Percentiles rank a stretch among this genome's conserved stretches.
phyloP scores from a whole-genome alignment of 2,113 vertebrate species.

The Phalacrocorax pelagicus region DNA sequence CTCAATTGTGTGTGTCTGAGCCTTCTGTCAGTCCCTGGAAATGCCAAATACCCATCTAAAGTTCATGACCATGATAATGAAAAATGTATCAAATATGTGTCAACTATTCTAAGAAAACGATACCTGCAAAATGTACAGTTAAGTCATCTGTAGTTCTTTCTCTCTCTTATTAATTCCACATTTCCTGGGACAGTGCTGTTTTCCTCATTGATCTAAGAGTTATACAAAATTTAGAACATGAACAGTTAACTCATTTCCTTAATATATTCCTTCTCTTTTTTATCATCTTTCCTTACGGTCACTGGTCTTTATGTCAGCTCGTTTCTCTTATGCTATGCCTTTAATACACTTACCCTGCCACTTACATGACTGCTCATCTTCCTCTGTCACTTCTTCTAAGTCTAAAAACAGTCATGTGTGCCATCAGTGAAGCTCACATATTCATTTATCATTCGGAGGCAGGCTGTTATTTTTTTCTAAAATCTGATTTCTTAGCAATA shows the following conservation, averaged over 20 bases:
- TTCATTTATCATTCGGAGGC: conserved; percentile 61
- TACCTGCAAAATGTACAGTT: background rate
- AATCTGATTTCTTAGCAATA: conserved; percentile 19
- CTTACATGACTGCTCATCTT: conserved; percentile 58
- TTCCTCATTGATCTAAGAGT: background rate
- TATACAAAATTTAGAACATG: background rate
- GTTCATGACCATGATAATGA: background rate
- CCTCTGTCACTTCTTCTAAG: conserved; percentile 60
- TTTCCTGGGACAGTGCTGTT: background rate
- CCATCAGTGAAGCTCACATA: conserved; percentile 37
- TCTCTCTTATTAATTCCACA: background rate
- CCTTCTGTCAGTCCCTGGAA: background rate
- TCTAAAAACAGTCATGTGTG: conserved; percentile 43
- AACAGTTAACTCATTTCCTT: conserved; percentile 47
- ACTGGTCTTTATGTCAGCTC: conserved; percentile 60
- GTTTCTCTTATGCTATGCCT: conserved; percentile 45
- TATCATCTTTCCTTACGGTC: conserved; percentile 56
- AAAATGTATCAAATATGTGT: background rate
- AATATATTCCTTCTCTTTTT: conserved; percentile 37
- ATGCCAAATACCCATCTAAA: background rate
- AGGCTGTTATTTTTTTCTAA: conserved; percentile 40
- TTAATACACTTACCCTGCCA: conserved; percentile 59
- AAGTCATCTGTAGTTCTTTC: background rate
- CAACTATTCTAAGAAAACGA: background rate
- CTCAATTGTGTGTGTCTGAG: accelerated